These are phyloP conservation scores for Dyspetes luteomarginatus DNA, from an alignment of 2,888 invertebrate species.

Conservation along the genomic window DNA sequence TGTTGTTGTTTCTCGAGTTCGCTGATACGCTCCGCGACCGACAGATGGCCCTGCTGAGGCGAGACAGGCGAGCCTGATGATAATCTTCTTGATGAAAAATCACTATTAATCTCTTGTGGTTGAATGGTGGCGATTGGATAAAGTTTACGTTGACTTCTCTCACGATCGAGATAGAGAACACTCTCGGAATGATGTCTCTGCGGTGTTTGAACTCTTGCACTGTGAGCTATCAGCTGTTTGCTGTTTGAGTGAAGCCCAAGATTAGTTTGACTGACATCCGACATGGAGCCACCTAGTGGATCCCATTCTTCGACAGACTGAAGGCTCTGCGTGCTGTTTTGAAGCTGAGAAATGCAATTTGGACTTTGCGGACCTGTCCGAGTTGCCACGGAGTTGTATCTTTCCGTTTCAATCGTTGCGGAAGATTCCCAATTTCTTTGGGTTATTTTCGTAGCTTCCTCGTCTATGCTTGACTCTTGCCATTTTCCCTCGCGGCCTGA, in stretches of 20 bases:
- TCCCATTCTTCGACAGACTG: slow-evolving; percentile 75
- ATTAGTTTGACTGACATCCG: slow-evolving; percentile 77
- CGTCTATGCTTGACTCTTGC: slow-evolving; percentile 78
- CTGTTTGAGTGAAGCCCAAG: slow-evolving; percentile 76
- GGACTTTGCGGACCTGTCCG: slow-evolving; percentile 74
- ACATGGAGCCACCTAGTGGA: slow-evolving; percentile 78
- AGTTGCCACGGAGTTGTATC: slow-evolving; percentile 56
- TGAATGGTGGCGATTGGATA: slow-evolving; percentile 89
- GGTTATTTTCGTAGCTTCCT: slow-evolving; percentile 68
- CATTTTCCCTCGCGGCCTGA: slow-evolving; percentile 72
- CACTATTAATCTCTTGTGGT: slow-evolving; percentile 77
- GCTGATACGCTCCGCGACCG: slow-evolving; percentile 85
- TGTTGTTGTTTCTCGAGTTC: slow-evolving; percentile 83
- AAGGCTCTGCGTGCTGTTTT: slow-evolving; percentile 57
- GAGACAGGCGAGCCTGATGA: slow-evolving; percentile 75
- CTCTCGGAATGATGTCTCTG: slow-evolving; percentile 92
- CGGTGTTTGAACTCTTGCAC: slow-evolving; percentile 90
- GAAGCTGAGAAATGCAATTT: slow-evolving; percentile 61
- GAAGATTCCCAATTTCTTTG: slow-evolving; percentile 71
- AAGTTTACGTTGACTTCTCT: slow-evolving; percentile 85
- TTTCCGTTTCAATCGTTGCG: slow-evolving; percentile 68
- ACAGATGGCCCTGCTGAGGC: slow-evolving; percentile 80
- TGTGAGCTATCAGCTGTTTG: slow-evolving; percentile 89
- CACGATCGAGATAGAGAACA: slow-evolving; percentile 88
- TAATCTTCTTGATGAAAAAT: slow-evolving; percentile 67